These are phyloP conservation scores for Phoenicopterus ruber DNA, from an alignment of 2,113 vertebrate genomes.

Conservation along the genomic window DNA sequence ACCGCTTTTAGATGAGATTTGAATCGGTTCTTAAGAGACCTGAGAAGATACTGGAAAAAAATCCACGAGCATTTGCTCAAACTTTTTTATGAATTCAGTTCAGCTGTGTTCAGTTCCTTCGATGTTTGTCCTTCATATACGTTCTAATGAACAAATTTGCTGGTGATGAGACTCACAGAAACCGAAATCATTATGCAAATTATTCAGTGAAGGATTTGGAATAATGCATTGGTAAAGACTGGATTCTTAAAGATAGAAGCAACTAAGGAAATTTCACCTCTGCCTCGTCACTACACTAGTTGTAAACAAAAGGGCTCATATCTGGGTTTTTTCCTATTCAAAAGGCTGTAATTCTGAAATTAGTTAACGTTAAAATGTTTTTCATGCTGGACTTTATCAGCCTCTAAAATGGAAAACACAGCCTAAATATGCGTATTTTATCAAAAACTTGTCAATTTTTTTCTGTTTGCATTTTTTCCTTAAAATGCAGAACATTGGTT, in stretches of 20 bases:
- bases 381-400: not conserved
- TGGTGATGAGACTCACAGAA: not conserved
- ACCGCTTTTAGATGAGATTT: not conserved
- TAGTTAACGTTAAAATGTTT: not conserved
- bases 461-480: not conserved
- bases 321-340: not conserved
- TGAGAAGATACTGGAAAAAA: not conserved
- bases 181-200: not conserved
- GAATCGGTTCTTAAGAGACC: not conserved
- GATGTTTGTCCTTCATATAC: not conserved
- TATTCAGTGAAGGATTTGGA: not conserved
- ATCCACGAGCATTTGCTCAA: not conserved
- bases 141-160: not conserved
- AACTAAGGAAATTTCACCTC: not conserved
- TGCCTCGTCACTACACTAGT: not conserved
- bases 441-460: not conserved
- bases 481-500: not conserved
- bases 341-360: not conserved
- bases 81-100: not conserved
- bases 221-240: not conserved
- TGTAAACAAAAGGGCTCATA: not conserved
- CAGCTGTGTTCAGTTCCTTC: not conserved
- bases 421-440: not conserved
- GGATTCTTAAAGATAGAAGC: not conserved
- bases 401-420: not conserved